phyloP scores from a whole-genome alignment of 2,113 vertebrate genomes.

The Antigone vipio region DNA sequence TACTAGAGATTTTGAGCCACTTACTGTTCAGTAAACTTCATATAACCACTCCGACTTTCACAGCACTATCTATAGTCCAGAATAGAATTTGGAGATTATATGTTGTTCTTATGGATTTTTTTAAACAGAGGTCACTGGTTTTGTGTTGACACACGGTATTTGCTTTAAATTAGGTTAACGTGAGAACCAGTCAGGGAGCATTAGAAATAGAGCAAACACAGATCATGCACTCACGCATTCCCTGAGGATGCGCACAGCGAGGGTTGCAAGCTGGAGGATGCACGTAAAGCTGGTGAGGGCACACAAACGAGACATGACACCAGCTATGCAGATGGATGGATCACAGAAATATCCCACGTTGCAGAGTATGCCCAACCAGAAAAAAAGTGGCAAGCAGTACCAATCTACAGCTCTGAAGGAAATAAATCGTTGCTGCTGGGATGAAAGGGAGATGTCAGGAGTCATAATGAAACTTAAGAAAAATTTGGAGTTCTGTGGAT shows the following conservation, averaged over 20 bases:
- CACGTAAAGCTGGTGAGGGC: background rate
- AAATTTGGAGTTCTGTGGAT: background rate
- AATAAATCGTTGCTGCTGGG: background rate
- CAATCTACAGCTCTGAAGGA: background rate
- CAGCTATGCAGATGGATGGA: background rate
- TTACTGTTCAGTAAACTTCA: constrained; percentile 26
- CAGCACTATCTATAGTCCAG: background rate
- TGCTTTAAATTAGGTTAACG: background rate
- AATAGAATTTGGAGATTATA: constrained; percentile 31
- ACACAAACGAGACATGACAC: background rate
- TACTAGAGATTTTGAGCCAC: constrained; percentile 40
- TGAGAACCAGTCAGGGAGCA: constrained; percentile 20
- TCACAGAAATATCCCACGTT: background rate
- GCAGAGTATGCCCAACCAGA: background rate
- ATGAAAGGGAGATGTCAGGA: background rate
- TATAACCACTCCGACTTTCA: background rate
- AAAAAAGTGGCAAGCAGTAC: background rate
- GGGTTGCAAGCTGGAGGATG: background rate
- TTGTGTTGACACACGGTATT: background rate
- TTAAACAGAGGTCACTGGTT: background rate
- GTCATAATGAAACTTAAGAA: background rate
- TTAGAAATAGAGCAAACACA: background rate
- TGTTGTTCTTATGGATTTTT: background rate
- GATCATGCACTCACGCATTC: background rate
- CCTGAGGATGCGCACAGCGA: background rate